Conservation (phyloP, 2,797 vertebrate species). For the Diglossa cyanea region DNA sequence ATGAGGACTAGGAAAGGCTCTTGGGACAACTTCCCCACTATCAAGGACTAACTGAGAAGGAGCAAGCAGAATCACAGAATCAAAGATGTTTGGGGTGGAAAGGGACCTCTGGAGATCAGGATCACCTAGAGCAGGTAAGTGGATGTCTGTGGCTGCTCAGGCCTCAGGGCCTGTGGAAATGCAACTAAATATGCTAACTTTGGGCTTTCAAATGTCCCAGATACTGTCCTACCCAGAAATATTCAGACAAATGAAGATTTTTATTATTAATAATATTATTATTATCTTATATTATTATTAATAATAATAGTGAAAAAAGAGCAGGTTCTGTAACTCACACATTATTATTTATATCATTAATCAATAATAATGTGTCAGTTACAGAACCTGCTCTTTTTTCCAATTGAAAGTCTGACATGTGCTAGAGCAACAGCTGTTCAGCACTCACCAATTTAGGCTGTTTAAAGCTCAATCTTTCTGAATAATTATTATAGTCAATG, state of each 20-base stretch:
- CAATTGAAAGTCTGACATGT: background rate
- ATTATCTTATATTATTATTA: no score
- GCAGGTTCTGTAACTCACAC: no score
- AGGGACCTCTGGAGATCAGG: background rate
- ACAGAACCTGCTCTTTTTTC: background rate
- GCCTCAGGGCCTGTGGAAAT: background rate
- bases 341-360: background rate
- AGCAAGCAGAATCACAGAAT: background rate
- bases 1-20: background rate
- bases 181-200: background rate
- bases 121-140: background rate
- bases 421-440: background rate
- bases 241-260: background rate
- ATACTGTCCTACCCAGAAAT: background rate
- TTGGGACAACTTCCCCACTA: background rate
- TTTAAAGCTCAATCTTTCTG: background rate
- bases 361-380: background rate
- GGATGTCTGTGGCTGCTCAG: background rate
- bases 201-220: background rate
- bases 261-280: background rate
- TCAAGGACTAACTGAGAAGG: background rate
- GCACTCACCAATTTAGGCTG: background rate
- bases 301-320: no score
- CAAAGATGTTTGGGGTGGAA: background rate
- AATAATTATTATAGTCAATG: background rate